These are phyloP conservation scores for Toxotes lorentzi DNA, from an alignment of 2,797 vertebrate genomes.

Conservation along the genomic window DNA sequence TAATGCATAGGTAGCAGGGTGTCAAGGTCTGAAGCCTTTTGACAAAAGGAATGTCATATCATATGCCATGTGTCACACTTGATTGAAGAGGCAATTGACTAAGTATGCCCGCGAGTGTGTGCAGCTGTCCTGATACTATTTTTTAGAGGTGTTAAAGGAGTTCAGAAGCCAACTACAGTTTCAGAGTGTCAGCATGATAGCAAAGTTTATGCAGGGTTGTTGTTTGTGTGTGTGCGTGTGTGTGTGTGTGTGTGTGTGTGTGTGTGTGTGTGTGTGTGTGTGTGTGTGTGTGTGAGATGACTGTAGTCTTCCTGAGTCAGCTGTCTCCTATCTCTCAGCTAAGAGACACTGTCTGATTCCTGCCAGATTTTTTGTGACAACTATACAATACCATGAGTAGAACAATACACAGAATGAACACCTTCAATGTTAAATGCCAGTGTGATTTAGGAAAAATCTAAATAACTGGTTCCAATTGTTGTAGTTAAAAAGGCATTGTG, in stretches of 20 bases:
- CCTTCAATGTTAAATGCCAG: background rate
- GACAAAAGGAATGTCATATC: slow-evolving; percentile 32
- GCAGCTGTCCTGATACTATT: slow-evolving; percentile 52
- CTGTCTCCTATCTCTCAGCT: slow-evolving; percentile 47
- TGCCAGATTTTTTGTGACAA: slow-evolving; percentile 7
- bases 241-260: slow-evolving; percentile 30
- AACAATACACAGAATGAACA: background rate
- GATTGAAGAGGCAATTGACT: slow-evolving; percentile 57
- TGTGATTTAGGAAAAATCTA: slow-evolving; percentile 5
- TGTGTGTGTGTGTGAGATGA: slow-evolving; percentile 29
- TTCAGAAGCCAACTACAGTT: slow-evolving; percentile 46
- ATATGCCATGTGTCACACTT: slow-evolving; percentile 25
- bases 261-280: slow-evolving; percentile 29
- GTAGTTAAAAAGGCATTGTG: background rate
- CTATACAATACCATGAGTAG: background rate
- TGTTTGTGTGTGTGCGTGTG: slow-evolving; percentile 25
- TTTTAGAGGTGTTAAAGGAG: slow-evolving; percentile 41
- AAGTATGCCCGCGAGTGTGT: slow-evolving; percentile 37
- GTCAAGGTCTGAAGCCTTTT: slow-evolving; percentile 46
- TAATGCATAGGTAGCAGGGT: slow-evolving; percentile 16
- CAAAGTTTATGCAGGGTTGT: slow-evolving; percentile 36
- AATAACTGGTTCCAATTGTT: background rate
- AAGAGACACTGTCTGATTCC: slow-evolving; percentile 23
- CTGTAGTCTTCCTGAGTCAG: slow-evolving; percentile 58
- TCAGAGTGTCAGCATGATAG: slow-evolving; percentile 46